Evolutionary conservation across 2,797 vertebrate genomes (phyloP), one percentile per base, ranked within the genome.

Genomic region (Spinibarbus caldwelli): DNA sequence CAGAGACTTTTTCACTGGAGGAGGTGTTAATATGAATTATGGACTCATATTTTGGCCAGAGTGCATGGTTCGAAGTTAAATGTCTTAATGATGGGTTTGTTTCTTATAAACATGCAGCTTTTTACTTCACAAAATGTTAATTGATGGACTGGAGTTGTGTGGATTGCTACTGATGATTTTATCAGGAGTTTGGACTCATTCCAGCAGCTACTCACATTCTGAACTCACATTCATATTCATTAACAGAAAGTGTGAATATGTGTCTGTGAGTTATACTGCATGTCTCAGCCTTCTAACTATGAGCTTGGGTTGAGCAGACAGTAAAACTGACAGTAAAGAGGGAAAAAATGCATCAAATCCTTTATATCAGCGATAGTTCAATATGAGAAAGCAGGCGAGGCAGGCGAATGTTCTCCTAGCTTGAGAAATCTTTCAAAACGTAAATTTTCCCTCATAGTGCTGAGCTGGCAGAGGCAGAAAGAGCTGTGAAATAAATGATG

Each of bases 381-480:
- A 45, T 38, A 59, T 68, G 79, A 82, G 79, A 43, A 49, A 23
- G 34, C 45, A n/a, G n/a, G n/a, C n/a, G n/a, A n/a, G n/a, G n/a
- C n/a, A 52, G 64, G 78, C 5, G 12, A 85, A 82, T 80, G 23
- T 64, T 88, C 83, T 41, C 68, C 62, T 64, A 67, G 64, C 75
- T 81, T 76, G 54, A 88, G 73, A 85, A 86, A 75, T 78, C 15
- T 67, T 67, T 45, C 52, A 47, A 79, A 86, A 73, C 26, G 8
- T 78, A 54, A 57, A 38, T 78, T 72, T 54, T 34, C 47, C 29
- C 21, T 31, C 57, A 52, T 29, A 45, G 57, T 85, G 85, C 85
- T 88, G 83, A 88, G 78, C 54, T 72, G 66, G 83, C 87, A 83
- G 85, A 86, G 66, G 67, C 41, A 45, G 26, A 81, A 45, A 85